These are phyloP conservation scores for Orthosia cruda DNA, from an alignment of 2,888 invertebrate genomes.

Conservation along the genomic window DNA sequence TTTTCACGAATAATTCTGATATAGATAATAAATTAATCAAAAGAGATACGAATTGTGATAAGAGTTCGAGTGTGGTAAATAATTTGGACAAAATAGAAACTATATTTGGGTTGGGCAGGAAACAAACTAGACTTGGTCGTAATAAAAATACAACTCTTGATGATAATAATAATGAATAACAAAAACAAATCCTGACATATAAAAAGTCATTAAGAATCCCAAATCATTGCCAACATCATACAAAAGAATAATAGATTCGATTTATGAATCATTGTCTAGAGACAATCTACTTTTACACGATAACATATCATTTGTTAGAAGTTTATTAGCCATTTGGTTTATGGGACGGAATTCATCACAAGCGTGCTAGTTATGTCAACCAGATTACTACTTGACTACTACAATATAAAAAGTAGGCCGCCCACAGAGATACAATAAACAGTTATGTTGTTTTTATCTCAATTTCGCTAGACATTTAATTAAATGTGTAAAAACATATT, in stretches of 20 bases:
- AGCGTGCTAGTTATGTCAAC: slow-evolving; percentile 24
- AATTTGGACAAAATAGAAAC: slow-evolving; percentile 22
- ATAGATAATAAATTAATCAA: slow-evolving; percentile 32
- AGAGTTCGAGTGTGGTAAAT: slow-evolving; percentile 34
- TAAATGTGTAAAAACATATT: background rate
- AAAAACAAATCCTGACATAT: slow-evolving; percentile 23
- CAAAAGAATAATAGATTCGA: slow-evolving; percentile 39
- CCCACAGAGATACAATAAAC: slow-evolving; percentile 31
- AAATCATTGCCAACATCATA: slow-evolving; percentile 19
- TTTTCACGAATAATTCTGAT: slow-evolving; percentile 2
- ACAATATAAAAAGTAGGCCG: slow-evolving; percentile 42
- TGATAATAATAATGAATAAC: slow-evolving; percentile 17
- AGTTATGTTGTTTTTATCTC: slow-evolving; percentile 9
- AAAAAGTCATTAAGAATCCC: slow-evolving; percentile 30
- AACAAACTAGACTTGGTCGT: slow-evolving; percentile 38
- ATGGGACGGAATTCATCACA: slow-evolving; percentile 37
- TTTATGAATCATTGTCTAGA: slow-evolving; percentile 49
- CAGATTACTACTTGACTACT: slow-evolving; percentile 24
- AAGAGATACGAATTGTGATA: slow-evolving; percentile 26
- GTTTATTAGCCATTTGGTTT: slow-evolving; percentile 32
- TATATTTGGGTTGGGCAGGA: slow-evolving; percentile 34
- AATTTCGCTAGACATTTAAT: slow-evolving; percentile 19
- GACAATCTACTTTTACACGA: slow-evolving; percentile 25
- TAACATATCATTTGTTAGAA: slow-evolving; percentile 49
- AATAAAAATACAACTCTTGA: slow-evolving; percentile 19